These are phyloP conservation scores for Calidris pugnax DNA, from an alignment of 2,113 vertebrate genomes.

Conservation along the genomic window DNA sequence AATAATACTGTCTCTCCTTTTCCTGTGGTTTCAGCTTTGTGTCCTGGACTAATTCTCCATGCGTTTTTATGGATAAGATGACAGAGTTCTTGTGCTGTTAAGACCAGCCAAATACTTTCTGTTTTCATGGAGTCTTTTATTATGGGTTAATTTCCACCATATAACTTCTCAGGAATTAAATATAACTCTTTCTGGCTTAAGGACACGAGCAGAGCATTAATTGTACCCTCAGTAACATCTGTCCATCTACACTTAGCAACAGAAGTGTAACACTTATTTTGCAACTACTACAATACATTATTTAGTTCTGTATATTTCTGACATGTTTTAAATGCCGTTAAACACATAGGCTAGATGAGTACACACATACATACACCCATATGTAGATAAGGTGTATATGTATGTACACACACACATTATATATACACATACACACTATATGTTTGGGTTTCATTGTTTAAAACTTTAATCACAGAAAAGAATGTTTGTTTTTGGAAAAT, in stretches of 20 bases:
- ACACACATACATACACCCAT: background rate
- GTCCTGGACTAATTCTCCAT: too few species aligned
- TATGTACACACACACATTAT: background rate
- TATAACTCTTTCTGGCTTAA: conserved; percentile 44
- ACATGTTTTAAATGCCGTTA: background rate
- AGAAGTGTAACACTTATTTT: background rate
- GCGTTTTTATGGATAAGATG: background rate
- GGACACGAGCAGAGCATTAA: conserved; percentile 47
- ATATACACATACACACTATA: background rate
- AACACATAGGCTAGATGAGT: background rate
- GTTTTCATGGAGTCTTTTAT: conserved; percentile 1
- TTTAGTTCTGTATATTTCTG: background rate
- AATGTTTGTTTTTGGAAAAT: background rate
- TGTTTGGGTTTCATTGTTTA: background rate
- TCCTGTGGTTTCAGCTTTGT: too few species aligned
- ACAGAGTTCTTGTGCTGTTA: background rate
- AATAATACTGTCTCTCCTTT: too few species aligned
- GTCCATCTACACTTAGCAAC: conserved; percentile 28
- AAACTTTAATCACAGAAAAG: background rate
- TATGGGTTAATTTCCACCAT: conserved; percentile 31
- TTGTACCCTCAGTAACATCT: conserved; percentile 50
- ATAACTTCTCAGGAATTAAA: conserved; percentile 44
- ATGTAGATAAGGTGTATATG: background rate
- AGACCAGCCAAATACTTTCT: background rate
- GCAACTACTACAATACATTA: background rate